These are phyloP conservation scores for Ptychoptera albimana DNA, from an alignment of 2,888 invertebrate species.

Conservation along the genomic window DNA sequence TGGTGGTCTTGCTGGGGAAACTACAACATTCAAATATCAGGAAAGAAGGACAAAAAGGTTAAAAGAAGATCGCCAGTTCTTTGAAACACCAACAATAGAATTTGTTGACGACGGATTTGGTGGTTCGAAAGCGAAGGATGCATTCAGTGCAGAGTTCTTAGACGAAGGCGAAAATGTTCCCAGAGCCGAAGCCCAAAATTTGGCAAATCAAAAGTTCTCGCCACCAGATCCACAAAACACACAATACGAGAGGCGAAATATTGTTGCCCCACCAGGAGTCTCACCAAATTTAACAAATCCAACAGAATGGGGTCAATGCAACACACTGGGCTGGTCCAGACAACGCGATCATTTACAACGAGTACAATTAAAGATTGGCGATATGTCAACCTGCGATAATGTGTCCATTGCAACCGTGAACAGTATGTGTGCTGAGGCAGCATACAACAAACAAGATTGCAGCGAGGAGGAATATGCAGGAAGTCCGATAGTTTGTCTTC, in stretches of 20 bases:
- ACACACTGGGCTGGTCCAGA: slow-evolving; percentile 73
- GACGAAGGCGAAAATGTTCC: slow-evolving; percentile 20
- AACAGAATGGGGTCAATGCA: slow-evolving; percentile 41
- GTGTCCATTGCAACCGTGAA: slow-evolving; percentile 71
- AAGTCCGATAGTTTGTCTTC: slow-evolving; percentile 68
- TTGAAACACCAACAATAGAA: slow-evolving; percentile 19
- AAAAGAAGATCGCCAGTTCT: slow-evolving; percentile 27
- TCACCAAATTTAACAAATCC: not conserved
- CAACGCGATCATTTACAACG: slow-evolving; percentile 70
- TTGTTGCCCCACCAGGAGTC: not conserved
- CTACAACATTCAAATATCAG: slow-evolving; percentile 1
- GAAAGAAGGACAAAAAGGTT: slow-evolving; percentile 8
- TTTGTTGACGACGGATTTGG: slow-evolving; percentile 7
- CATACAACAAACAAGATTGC: slow-evolving; percentile 65
- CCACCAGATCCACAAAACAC: slow-evolving; percentile 26
- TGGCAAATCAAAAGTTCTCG: slow-evolving; percentile 22
- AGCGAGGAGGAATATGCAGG: slow-evolving; percentile 80
- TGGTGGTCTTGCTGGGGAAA: slow-evolving; percentile 7
- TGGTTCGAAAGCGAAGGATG: slow-evolving; percentile 3
- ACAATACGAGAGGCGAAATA: slow-evolving; percentile 16
- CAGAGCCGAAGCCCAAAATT: slow-evolving; percentile 18
- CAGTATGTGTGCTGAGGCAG: slow-evolving; percentile 67
- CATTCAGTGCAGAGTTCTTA: slow-evolving; percentile 2
- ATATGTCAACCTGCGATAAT: slow-evolving; percentile 72
- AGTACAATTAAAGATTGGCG: slow-evolving; percentile 56